Percentiles rank a stretch among this genome's conserved stretches.
Evolutionary conservation across 2,113 vertebrate species (phyloP).

Genomic region (Notothenia rossii): DNA sequence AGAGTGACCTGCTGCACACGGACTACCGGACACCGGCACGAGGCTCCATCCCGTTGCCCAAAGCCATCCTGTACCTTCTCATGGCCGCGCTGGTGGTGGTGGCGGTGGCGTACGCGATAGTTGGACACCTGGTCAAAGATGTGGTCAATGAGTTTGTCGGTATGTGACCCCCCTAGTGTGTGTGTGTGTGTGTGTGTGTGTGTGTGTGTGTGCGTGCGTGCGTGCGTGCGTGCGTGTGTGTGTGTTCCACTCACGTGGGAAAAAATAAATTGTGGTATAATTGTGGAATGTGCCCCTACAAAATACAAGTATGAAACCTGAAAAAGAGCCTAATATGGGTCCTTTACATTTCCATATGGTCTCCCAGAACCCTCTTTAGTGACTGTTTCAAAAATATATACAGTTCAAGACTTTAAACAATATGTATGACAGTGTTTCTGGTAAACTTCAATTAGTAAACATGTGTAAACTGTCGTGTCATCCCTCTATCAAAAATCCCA

Average conservation of each 20-base stretch:
- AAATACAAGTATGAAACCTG: too few species aligned
- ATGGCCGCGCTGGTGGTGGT: constrained; percentile 93
- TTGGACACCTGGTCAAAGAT: constrained; percentile 92
- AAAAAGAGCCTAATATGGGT: too few species aligned
- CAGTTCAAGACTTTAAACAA: neutral
- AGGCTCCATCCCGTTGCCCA: constrained; percentile 88
- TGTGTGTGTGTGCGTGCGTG: neutral
- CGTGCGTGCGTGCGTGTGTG: neutral
- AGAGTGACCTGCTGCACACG: constrained; percentile 88
- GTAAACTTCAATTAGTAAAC: neutral
- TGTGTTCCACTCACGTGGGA: neutral
- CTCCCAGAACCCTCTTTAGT: neutral
- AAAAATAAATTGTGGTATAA: neutral
- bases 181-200: neutral
- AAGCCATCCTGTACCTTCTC: constrained; percentile 92
- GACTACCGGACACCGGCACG: constrained; percentile 86
- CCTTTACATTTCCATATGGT: neutral
- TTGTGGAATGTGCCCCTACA: neutral
- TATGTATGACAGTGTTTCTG: neutral
- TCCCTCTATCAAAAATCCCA: neutral
- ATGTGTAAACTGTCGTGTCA: neutral
- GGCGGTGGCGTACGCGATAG: constrained; percentile 90
- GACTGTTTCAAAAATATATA: neutral
- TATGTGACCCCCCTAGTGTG: constrained; percentile 75
- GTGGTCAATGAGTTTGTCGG: constrained; percentile 90